Conservation (phyloP, 2,888 invertebrate species). For the Fragum whitleyi region DNA sequence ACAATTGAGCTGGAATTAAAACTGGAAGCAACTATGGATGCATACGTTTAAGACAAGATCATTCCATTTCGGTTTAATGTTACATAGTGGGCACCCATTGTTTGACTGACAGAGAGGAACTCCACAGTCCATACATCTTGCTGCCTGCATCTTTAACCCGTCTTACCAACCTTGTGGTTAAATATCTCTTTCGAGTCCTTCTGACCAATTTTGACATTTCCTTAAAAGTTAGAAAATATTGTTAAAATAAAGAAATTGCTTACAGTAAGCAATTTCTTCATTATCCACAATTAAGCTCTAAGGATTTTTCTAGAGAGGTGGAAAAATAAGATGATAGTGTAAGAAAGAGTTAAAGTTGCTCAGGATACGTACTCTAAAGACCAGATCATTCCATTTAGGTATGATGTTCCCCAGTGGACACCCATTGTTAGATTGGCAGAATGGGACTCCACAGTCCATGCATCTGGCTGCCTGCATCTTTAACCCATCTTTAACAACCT, state of each 20-base stretch:
- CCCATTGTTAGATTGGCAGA: constrained; percentile 97
- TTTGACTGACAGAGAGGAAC: constrained; percentile 98
- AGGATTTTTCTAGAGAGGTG: too few species aligned
- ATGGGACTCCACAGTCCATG: constrained; percentile 99
- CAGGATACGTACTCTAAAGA: constrained; percentile 89
- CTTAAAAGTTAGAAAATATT: too few species aligned
- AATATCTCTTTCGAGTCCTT: constrained; percentile 99
- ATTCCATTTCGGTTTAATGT: constrained; percentile 99
- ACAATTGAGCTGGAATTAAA: too few species aligned
- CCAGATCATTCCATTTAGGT: constrained; percentile 99
- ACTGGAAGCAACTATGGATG: too few species aligned
- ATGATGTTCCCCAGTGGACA: constrained; percentile 99
- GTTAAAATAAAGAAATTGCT: not conserved
- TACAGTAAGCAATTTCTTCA: too few species aligned
- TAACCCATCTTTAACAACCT: constrained; percentile 93
- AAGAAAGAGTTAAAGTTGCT: too few species aligned
- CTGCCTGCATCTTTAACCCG: constrained; percentile 88
- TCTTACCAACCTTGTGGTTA: constrained; percentile 91
- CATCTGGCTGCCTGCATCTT: constrained; percentile 87
- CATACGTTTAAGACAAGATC: constrained; percentile 93
- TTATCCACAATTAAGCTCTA: too few species aligned
- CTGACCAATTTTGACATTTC: constrained; percentile 92
- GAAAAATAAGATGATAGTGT: too few species aligned
- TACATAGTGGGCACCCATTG: constrained; percentile 98
- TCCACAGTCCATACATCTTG: constrained; percentile 98